A percentile compares a stretch with the other conserved stretches of the same genome.
Evolutionary conservation across 2,113 vertebrate genomes (phyloP).

Genomic region (Entelurus aequoreus): DNA sequence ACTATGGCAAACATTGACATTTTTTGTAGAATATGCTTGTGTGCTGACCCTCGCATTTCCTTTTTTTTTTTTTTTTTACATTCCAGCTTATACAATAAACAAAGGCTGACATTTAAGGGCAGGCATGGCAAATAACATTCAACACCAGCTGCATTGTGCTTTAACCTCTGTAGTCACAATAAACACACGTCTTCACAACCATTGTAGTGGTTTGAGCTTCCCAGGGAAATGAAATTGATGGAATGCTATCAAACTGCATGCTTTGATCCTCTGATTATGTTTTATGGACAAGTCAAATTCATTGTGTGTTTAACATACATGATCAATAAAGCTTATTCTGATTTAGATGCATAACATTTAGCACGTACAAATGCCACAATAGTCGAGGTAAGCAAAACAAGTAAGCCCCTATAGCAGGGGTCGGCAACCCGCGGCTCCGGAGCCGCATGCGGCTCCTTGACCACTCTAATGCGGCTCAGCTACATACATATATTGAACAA

Average conservation of each 20-base stretch:
- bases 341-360: too few species aligned
- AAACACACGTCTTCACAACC: neutral
- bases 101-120: neutral
- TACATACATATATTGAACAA: too few species aligned
- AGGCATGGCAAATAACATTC: neutral
- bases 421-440: too few species aligned
- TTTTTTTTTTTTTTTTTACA: neutral
- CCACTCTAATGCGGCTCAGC: too few species aligned
- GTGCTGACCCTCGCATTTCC: neutral
- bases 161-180: neutral
- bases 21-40: neutral
- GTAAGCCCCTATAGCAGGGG: too few species aligned
- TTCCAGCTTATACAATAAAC: conserved; percentile 2
- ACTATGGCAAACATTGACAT: neutral
- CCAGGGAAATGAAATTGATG: neutral
- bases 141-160: neutral
- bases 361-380: too few species aligned
- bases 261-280: neutral
- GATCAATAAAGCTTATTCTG: too few species aligned
- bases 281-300: too few species aligned
- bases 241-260: neutral
- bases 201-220: neutral
- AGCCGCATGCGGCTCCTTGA: too few species aligned
- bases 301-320: too few species aligned
- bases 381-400: too few species aligned